phyloP scores from a whole-genome alignment of 2,113 vertebrate species.

The Hepsetus odoe region DNA sequence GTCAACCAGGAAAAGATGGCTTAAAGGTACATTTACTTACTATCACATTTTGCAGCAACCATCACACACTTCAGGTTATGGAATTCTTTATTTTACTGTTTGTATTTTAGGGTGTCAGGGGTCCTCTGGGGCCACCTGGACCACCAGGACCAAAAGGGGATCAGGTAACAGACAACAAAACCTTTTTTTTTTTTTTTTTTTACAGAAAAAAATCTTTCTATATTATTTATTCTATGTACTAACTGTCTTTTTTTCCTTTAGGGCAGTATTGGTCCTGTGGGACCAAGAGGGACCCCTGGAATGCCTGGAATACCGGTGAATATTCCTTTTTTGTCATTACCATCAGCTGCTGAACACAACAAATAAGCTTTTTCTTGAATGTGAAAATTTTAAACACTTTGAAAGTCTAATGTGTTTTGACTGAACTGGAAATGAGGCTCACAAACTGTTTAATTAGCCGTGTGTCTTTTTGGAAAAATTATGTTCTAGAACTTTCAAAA shows the following conservation, averaged over 20 bases:
- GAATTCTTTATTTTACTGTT: slow-evolving; percentile 1
- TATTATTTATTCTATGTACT: background rate
- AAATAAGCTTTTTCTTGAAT: background rate
- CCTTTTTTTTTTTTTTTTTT: background rate
- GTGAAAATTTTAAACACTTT: background rate
- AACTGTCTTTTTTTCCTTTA: slow-evolving; percentile 50
- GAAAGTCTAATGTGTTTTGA: too few relatives aligned
- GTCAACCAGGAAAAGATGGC: slow-evolving; percentile 76
- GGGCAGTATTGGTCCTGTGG: slow-evolving; percentile 77
- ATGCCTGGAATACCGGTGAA: slow-evolving; percentile 79
- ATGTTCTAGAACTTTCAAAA: background rate
- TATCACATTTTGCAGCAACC: background rate
- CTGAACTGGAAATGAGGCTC: background rate
- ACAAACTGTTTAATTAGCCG: background rate
- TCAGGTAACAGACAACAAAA: slow-evolving; percentile 69
- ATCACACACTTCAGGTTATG: background rate
- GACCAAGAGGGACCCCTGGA: slow-evolving; percentile 72
- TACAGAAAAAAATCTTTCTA: too few relatives aligned
- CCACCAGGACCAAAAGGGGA: slow-evolving; percentile 76
- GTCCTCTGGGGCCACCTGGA: slow-evolving; percentile 72
- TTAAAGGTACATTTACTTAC: slow-evolving; percentile 71
- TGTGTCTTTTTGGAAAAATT: background rate
- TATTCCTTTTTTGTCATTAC: slow-evolving; percentile 12
- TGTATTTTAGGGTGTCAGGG: slow-evolving; percentile 76
- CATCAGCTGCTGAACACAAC: background rate